Percentiles rank a stretch among this genome's conserved stretches.
These are phyloP conservation scores for Corbicula japonica DNA, from an alignment of 2,888 invertebrate species.

Conservation along the genomic window DNA sequence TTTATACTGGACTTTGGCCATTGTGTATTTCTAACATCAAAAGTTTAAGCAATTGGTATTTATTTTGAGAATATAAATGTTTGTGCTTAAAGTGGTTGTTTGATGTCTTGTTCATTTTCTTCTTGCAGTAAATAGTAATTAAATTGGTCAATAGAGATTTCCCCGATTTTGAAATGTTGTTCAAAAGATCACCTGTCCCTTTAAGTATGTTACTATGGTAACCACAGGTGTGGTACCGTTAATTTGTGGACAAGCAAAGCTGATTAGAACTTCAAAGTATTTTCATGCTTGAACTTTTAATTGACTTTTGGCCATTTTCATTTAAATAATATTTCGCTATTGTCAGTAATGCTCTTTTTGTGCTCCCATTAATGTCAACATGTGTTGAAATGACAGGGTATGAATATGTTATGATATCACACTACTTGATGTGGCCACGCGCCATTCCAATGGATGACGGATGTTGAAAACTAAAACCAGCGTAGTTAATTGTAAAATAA, in stretches of 20 bases:
- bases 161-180: conserved; percentile 2
- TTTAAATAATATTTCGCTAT: conserved; percentile 19
- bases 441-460: too few species aligned
- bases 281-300: conserved; percentile 17
- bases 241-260: too few species aligned
- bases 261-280: not conserved
- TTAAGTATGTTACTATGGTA: conserved; percentile 26
- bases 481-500: too few species aligned
- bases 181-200: conserved; percentile 39
- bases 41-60: too few species aligned
- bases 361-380: conserved; percentile 13
- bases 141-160: conserved; percentile 21
- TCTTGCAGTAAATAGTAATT: too few species aligned
- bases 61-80: too few species aligned
- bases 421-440: conserved; percentile 22
- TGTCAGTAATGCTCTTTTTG: conserved; percentile 20
- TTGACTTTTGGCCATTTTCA: conserved; percentile 28
- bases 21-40: too few species aligned
- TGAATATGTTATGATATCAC: conserved; percentile 33
- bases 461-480: too few species aligned
- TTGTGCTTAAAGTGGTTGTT: too few species aligned
- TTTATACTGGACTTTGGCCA: too few species aligned
- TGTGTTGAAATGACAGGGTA: conserved; percentile 46
- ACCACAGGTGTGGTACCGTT: conserved; percentile 47
- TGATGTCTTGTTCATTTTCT: too few species aligned